Evolutionary conservation across 2,113 vertebrate genomes (phyloP).

Genomic region (Crotalus tigris): DNA sequence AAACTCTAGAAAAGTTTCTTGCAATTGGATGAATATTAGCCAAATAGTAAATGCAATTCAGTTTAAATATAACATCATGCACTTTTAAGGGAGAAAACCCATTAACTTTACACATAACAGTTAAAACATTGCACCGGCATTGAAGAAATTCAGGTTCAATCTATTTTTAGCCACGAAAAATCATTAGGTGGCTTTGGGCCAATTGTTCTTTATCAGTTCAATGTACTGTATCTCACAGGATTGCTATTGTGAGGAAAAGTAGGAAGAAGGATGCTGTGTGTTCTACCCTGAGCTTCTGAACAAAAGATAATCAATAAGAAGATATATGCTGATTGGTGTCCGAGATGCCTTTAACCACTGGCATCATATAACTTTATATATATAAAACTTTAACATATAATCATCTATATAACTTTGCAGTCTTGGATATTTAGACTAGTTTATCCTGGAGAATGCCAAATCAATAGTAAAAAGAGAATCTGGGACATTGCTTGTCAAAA

Average conservation of each 20-base stretch:
- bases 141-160: neutral
- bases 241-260: neutral
- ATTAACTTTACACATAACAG: neutral
- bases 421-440: neutral
- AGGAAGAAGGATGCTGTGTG: neutral
- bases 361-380: no score
- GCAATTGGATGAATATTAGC: neutral
- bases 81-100: fast-evolving
- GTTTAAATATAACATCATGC: neutral
- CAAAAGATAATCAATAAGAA: neutral
- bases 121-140: neutral
- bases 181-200: neutral
- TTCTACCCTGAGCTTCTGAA: neutral
- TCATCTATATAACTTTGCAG: no score
- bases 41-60: neutral
- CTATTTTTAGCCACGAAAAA: neutral
- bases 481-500: neutral
- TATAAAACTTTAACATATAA: no score
- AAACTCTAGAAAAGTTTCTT: neutral
- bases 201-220: neutral
- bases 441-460: neutral
- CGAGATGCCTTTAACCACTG: neutral
- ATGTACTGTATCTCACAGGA: neutral
- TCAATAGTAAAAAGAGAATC: neutral
- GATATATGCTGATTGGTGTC: neutral